These are phyloP conservation scores for Aphaenogaster floridana DNA, from an alignment of 1,140 invertebrate species.

Conservation along the genomic window DNA sequence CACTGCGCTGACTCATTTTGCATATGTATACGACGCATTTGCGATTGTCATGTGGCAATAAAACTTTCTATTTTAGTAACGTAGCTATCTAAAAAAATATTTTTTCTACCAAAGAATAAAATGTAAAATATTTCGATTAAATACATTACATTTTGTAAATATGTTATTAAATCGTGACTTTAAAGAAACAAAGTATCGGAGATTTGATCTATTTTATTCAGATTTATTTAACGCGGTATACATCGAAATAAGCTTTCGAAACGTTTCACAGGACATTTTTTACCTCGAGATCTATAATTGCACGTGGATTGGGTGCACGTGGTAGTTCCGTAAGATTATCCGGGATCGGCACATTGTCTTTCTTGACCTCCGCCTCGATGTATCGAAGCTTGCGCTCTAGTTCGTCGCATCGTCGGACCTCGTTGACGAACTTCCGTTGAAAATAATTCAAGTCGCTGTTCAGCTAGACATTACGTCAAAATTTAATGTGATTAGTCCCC, in stretches of 20 bases:
- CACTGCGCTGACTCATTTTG: neutral
- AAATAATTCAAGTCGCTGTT: conserved; percentile 95
- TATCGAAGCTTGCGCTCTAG: conserved; percentile 95
- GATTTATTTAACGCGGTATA: neutral
- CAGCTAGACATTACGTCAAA: conserved; percentile 87
- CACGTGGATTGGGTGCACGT: conserved; percentile 97
- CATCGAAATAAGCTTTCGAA: neutral
- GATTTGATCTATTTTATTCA: neutral
- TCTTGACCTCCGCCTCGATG: conserved; percentile 98
- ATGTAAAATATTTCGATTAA: neutral
- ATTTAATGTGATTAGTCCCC: neutral
- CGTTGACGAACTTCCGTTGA: conserved; percentile 88
- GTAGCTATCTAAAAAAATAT: neutral
- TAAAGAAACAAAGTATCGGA: neutral
- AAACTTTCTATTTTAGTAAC: neutral
- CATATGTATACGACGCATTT: neutral
- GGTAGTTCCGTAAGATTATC: conserved; percentile 95
- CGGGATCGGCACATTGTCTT: conserved; percentile 94
- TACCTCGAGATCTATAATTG: conserved; percentile 98
- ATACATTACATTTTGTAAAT: neutral
- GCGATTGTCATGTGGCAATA: neutral
- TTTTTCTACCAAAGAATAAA: neutral
- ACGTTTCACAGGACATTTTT: neutral
- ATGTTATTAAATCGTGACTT: neutral
- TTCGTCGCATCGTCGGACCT: conserved; percentile 75